Evolutionary conservation across 1,140 invertebrate genomes (phyloP), one percentile per base, ranked within the genome.

Genomic region (Leptopilina clavipes): DNA sequence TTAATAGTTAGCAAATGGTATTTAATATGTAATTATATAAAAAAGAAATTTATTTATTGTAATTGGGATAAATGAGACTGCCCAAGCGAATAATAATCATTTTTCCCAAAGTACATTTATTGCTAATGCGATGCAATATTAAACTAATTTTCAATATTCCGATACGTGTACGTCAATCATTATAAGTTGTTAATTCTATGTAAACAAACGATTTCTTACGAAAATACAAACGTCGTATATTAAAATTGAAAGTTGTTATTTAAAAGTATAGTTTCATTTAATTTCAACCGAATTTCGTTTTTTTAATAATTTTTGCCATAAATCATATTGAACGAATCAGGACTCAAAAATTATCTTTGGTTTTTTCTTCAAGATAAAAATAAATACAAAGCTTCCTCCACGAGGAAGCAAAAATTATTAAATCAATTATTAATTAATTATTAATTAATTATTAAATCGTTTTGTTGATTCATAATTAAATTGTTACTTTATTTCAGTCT

Each of bases 171-270:
- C 73, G 72, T 75, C 76, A 71, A 40, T 40, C 37, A 40, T 77
- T 77, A 80, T 72, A 76, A 78, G 70, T 76, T 45, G 72, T 76
- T 76, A 74, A 76, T 70, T 74, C 22, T 14, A 78, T 78, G 70
- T 81, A 82, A 72, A 79, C 77, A 79, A 83, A 80, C 76, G 82
- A 82, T 86, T 88, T 87, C 86, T 86, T 88, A 87, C 84, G 76
- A 79, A 83, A 85, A 85, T 80, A 83, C 70, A 81, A 65, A 73
- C 74, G 72, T 79, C 78, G 48, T 76, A 48, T 76, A 54, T 79
- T 71, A 45, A 74, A 79, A 80, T 65, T 73, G 56, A 48, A 71
- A 19, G 43, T n/a, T 22, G 40, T 18, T 70, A 52, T 40, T 43
- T 73, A 31, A 71, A 18, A 54, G 48, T 54, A 54, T n/a, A 12